phyloP scores from a whole-genome alignment of 2,797 vertebrate genomes.

The Australoheros facetus region DNA sequence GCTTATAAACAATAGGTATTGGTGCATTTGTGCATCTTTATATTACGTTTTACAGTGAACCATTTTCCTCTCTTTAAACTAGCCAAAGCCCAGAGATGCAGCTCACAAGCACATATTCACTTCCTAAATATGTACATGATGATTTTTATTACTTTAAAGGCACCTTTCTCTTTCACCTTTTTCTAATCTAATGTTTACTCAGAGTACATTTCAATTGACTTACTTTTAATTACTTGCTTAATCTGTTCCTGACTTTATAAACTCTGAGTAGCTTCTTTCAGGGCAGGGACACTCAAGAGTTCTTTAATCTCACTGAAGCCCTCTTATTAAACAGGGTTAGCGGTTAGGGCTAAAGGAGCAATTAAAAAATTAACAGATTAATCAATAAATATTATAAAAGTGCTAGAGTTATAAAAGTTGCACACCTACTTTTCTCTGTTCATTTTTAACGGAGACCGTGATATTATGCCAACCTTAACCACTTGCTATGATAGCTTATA shows the following conservation, averaged over 20 bases:
- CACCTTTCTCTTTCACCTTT: background rate
- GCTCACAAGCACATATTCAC: background rate
- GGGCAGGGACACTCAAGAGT: background rate
- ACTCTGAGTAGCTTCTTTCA: background rate
- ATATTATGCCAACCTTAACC: background rate
- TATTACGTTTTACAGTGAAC: background rate
- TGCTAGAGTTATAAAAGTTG: background rate
- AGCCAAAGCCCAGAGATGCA: background rate
- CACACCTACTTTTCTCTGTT: background rate
- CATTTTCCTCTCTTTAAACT: too few species aligned
- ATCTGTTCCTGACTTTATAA: background rate
- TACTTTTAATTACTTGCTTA: slow-evolving; percentile 1
- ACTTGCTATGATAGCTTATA: background rate
- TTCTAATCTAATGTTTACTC: background rate
- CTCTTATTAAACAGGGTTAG: background rate
- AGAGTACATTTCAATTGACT: background rate
- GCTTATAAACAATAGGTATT: background rate
- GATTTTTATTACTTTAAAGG: background rate
- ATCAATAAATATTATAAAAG: background rate
- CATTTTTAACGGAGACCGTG: background rate
- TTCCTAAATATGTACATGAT: background rate
- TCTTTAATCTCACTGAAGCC: background rate
- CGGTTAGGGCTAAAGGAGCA: background rate
- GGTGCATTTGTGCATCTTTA: background rate
- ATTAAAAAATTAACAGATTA: background rate